Evolutionary conservation across 2,888 invertebrate species (phyloP).

Genomic region (Dolomedes plantarius): DNA sequence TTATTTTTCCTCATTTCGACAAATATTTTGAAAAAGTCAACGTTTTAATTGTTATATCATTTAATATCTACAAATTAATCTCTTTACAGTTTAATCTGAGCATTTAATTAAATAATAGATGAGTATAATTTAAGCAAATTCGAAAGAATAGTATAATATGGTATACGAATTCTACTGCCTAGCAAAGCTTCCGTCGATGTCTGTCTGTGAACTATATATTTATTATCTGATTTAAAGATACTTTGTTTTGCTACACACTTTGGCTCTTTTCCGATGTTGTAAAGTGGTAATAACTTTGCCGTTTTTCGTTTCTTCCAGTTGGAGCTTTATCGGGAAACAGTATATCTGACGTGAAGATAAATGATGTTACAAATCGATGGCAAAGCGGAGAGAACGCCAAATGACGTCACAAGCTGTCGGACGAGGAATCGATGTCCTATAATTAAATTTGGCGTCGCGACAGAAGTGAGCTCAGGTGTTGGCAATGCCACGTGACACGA

Average conservation of each 20-base stretch:
- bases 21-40: too few species aligned
- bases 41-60: too few species aligned
- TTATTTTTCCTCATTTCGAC: too few species aligned
- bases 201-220: too few species aligned
- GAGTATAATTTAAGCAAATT: too few species aligned
- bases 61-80: too few species aligned
- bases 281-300: neutral
- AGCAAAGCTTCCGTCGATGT: too few species aligned
- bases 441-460: conserved; percentile 55
- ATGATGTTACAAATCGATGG: conserved; percentile 8
- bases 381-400: neutral
- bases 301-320: neutral
- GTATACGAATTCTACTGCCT: too few species aligned
- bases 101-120: too few species aligned
- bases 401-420: conserved; percentile 24
- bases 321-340: conserved; percentile 11
- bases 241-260: neutral
- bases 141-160: too few species aligned
- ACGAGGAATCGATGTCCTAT: conserved; percentile 42
- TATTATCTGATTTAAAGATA: neutral
- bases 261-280: neutral
- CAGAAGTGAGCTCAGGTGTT: conserved; percentile 38
- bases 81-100: too few species aligned
- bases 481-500: conserved; percentile 1
- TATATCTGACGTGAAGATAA: conserved; percentile 2